Base-by-base conservation (phyloP, 1,140 invertebrate species). In the Prorops nasuta region DNA sequence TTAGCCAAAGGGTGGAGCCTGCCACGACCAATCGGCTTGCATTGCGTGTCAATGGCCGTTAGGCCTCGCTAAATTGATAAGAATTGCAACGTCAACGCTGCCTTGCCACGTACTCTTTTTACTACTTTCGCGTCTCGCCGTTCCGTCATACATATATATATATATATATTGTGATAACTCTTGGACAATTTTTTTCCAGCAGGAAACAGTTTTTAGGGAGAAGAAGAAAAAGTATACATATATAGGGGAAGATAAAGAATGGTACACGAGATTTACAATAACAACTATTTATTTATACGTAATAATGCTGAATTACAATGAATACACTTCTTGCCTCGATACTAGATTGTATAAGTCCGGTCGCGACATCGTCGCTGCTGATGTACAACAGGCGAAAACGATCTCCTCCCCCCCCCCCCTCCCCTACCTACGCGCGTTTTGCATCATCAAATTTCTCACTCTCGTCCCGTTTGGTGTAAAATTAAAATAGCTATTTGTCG, bases 201-300 rank as follows among this genome's bases (percentile, higher is more conserved):
- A n/a, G n/a, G n/a, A n/a, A n/a, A n/a, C n/a, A n/a, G n/a, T n/a
- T n/a, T n/a, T n/a, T n/a, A n/a, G n/a, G n/a, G n/a, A n/a, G n/a
- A n/a, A n/a, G n/a, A n/a, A n/a, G n/a, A n/a, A n/a, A n/a, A n/a
- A n/a, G n/a, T n/a, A n/a, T n/a, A n/a, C n/a, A n/a, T n/a, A n/a
- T 6, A 39, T 18, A 17, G 14, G 14, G 18, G n/a, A n/a, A 37
- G 36, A 16, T 36, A 49, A 47, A 39, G 41, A 54, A 14, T 31
- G 22, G 35, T 21, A 15, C 41, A 36, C n/a, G 36, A 55, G 16
- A 22, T 55, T 62, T 78, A 78, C 73, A 78, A 77, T 78, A 78
- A 78, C 74, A 78, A 77, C 73, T 77, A 78, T 76, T 78, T 78
- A 77, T 77, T 78, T 67, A 76, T 78, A 75, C 64, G 67, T 76